phyloP scores from a whole-genome alignment of 1,140 invertebrate species.

The Orius insidiosus region DNA sequence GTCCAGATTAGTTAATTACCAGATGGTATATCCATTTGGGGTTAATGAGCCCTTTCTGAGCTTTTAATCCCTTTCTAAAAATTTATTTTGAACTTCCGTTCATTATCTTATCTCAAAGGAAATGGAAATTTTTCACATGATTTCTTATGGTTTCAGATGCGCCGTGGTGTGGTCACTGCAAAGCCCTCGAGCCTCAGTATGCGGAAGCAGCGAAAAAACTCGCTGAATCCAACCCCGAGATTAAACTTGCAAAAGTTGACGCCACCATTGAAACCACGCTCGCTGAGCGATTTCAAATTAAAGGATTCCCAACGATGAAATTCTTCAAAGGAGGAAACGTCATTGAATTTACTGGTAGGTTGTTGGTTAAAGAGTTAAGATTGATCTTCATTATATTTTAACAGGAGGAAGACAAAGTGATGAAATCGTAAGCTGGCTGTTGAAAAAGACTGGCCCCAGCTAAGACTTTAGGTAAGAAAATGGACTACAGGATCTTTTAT shows the following conservation, averaged over 20 bases:
- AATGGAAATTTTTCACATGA: constrained; percentile 8
- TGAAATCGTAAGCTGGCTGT: constrained; percentile 85
- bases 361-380: not conserved
- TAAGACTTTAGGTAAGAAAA: too few relatives aligned
- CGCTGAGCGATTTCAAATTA: constrained; percentile 69
- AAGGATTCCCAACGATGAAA: constrained; percentile 94
- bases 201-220: constrained; percentile 81
- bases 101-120: too few relatives aligned
- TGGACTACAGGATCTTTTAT: too few relatives aligned
- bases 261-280: constrained; percentile 82
- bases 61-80: too few relatives aligned
- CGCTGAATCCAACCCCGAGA: constrained; percentile 51
- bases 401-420: constrained; percentile 74
- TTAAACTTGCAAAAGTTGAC: constrained; percentile 93
- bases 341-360: constrained; percentile 61
- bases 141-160: too few relatives aligned
- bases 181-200: constrained; percentile 91
- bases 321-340: constrained; percentile 80
- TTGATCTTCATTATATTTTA: too few relatives aligned
- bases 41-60: too few relatives aligned
- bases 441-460: constrained; percentile 93
- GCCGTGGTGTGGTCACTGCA: constrained; percentile 99
- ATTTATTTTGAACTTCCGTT: too few relatives aligned
- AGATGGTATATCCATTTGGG: too few relatives aligned
- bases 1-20: too few relatives aligned